Evolutionary conservation across 2,113 vertebrate genomes (phyloP).

Genomic region (Chloropsis cyanopogon): DNA sequence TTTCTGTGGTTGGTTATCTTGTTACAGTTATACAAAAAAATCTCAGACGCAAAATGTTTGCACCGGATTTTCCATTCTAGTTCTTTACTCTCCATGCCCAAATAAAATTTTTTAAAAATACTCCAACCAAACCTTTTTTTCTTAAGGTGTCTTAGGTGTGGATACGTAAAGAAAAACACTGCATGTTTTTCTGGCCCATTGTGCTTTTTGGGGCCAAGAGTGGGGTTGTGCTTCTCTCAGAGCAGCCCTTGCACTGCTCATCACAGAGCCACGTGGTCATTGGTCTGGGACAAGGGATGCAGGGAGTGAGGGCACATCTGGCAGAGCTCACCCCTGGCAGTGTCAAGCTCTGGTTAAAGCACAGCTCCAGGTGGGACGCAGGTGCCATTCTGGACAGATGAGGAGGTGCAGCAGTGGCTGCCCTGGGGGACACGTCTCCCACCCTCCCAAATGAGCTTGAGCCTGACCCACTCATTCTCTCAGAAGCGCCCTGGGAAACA

Average conservation of each 20-base stretch:
- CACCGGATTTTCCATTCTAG: not conserved
- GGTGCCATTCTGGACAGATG: fast-evolving
- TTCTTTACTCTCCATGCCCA: not conserved
- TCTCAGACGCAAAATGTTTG: not conserved
- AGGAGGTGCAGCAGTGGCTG: not conserved
- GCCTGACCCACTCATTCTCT: not conserved
- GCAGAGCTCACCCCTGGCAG: not conserved
- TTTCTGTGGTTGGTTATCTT: not conserved
- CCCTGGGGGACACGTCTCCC: not conserved
- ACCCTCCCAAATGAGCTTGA: not conserved
- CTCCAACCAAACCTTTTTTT: not conserved
- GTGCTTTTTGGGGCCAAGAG: fast-evolving
- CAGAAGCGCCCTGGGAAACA: not conserved
- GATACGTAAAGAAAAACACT: not conserved
- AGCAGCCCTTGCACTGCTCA: not conserved
- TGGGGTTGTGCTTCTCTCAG: not conserved
- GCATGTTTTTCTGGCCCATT: not conserved
- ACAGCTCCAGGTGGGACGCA: not conserved
- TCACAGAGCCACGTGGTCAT: fast-evolving
- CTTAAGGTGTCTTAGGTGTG: not conserved
- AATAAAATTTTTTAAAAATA: not conserved
- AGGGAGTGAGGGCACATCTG: fast-evolving
- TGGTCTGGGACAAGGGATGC: too few species aligned
- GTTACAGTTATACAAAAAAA: not conserved
- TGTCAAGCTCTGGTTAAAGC: not conserved